Base-by-base conservation (phyloP, 2,113 vertebrate genomes). In the Passer montanus region DNA sequence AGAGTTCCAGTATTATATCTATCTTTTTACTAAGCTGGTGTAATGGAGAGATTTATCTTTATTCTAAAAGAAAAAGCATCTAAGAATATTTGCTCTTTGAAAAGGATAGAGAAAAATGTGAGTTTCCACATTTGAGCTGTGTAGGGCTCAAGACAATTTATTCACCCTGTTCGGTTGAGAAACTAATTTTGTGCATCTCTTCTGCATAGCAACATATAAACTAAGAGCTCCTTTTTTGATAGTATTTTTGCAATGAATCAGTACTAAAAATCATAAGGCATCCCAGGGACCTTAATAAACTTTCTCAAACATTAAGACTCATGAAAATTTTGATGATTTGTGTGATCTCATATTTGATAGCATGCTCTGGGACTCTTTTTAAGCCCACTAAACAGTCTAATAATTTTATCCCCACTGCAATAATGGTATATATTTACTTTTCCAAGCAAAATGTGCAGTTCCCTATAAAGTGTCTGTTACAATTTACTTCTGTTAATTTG, bases 351-450 rank as follows among this genome's bases (percentile, higher is more conserved):
- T 66, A 67, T 90, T 86, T 90, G 91, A 92, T 63, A 92, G 31
- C 41, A 66, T 53, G 72, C 37, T 37, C 28, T 90, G 85, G 82
- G 75, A 90, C 58, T 43, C 46, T 76, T 90, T 87, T 58, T 50
- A 87, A 80, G 55, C 24, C 37, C 22, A 63, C 84, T 91, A 55
- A 88, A 50, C 67, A 67, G 33, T 20, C 33, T 81, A 95, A 78
- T 84, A 15, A 91, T 86, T 95, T 87, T 84, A 86, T 84, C 24
- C 52, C 62, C 17, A 26, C 67, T 91, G 69, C 47, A 90, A 88
- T 86, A 88, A 84, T 44, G 31, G 55, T 70, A 77, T 37, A 39
- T 85, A 84, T 91, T 93, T 94, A 91, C 59, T 94, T 95, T 96
- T 93, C 63, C 67, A 80, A 70, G 67, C 0, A 1, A 84, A 96